Conservation (phyloP, 2,797 vertebrate species). For the Siniperca obscura region DNA sequence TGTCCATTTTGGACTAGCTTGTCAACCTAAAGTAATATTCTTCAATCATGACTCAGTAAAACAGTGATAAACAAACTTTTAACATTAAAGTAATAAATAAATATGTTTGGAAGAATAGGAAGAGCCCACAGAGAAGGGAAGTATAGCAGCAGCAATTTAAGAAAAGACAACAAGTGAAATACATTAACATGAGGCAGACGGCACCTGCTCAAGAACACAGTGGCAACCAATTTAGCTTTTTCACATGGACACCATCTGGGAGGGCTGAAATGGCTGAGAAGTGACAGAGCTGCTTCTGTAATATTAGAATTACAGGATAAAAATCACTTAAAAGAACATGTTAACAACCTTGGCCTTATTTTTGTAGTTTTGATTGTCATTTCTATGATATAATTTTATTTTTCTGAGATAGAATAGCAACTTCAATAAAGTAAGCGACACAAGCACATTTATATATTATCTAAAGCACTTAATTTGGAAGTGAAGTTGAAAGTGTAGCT, state of each 20-base stretch:
- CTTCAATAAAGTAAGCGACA: neutral
- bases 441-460: neutral
- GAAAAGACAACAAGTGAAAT: conserved; percentile 40
- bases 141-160: conserved; percentile 1
- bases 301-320: conserved; percentile 31
- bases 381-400: neutral
- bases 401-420: neutral
- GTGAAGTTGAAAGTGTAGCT: neutral
- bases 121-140: neutral
- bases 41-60: neutral
- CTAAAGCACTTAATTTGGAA: neutral
- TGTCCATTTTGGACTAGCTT: neutral
- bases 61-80: conserved; percentile 1
- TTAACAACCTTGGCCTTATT: conserved; percentile 3
- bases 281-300: conserved; percentile 43
- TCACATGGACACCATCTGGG: conserved; percentile 66
- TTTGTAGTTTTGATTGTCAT: neutral
- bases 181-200: conserved; percentile 46
- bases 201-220: conserved; percentile 63
- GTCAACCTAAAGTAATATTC: neutral
- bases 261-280: conserved; percentile 48
- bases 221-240: conserved; percentile 51
- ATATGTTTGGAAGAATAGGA: neutral
- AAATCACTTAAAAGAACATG: conserved; percentile 14
- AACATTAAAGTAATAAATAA: neutral